Evolutionary conservation across 2,888 invertebrate species (phyloP).

Genomic region (Agrotis clavis): DNA sequence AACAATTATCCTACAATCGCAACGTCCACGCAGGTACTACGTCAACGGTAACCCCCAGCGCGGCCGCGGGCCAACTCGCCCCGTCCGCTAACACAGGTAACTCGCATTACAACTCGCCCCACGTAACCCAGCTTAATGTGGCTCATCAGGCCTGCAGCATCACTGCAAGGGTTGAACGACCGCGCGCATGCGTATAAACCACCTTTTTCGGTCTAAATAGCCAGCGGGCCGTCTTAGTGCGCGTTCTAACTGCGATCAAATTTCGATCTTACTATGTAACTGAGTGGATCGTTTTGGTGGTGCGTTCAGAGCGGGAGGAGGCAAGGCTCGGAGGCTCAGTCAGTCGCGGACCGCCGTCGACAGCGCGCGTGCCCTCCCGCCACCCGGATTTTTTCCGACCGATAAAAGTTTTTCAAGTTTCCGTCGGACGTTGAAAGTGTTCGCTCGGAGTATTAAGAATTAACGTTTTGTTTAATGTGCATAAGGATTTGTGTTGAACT

Average conservation of each 20-base stretch:
- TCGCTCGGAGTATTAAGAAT: constrained; percentile 26
- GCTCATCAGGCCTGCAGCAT: constrained; percentile 80
- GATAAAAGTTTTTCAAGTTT: constrained; percentile 82
- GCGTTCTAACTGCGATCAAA: constrained; percentile 88
- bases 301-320: constrained; percentile 70
- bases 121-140: constrained; percentile 72
- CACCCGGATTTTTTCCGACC: constrained; percentile 52
- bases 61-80: constrained; percentile 27
- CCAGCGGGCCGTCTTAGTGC: constrained; percentile 85
- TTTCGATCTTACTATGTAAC: constrained; percentile 90
- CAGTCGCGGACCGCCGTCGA: constrained; percentile 76
- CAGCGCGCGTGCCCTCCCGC: constrained; percentile 69
- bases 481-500: constrained; percentile 60
- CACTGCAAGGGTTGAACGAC: constrained; percentile 85
- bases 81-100: constrained; percentile 56
- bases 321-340: constrained; percentile 74
- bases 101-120: constrained; percentile 54
- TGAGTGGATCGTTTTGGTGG: constrained; percentile 83
- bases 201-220: constrained; percentile 80
- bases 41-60: constrained; percentile 6
- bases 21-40: neutral
- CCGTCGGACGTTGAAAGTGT: constrained; percentile 66
- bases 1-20: neutral
- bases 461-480: constrained; percentile 61
- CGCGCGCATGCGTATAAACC: constrained; percentile 82